Evolutionary conservation across 2,113 vertebrate species (phyloP).

Genomic region (Pterophyllum scalare): DNA sequence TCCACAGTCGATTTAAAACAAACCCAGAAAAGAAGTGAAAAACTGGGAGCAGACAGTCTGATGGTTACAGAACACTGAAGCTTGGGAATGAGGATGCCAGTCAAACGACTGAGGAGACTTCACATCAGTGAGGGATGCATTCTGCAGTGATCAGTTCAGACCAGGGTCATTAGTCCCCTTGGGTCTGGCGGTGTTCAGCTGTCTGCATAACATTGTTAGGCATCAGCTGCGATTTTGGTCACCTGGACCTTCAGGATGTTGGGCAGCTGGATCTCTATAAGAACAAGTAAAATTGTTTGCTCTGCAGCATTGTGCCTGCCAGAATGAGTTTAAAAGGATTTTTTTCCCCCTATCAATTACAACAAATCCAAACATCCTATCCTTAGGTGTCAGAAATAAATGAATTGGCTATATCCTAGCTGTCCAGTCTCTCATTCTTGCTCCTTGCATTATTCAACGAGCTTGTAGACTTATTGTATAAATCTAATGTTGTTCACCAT

Average conservation of each 20-base stretch:
- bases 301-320: background rate
- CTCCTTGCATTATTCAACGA: background rate
- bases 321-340: background rate
- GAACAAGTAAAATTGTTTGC: background rate
- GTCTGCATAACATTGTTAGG: background rate
- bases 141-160: background rate
- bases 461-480: background rate
- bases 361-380: background rate
- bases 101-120: background rate
- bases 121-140: background rate
- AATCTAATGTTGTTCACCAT: background rate
- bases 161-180: background rate
- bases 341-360: background rate
- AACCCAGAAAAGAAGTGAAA: background rate
- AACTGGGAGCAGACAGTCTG: background rate
- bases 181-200: background rate
- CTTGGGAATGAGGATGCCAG: background rate
- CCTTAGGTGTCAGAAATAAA: background rate
- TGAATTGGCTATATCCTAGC: background rate
- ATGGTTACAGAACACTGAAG: background rate
- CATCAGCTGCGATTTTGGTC: background rate
- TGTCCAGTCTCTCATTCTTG: background rate
- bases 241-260: background rate
- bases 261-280: background rate
- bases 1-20: background rate